phyloP scores from a whole-genome alignment of 2,113 vertebrate species.

The Euleptes europaea region DNA sequence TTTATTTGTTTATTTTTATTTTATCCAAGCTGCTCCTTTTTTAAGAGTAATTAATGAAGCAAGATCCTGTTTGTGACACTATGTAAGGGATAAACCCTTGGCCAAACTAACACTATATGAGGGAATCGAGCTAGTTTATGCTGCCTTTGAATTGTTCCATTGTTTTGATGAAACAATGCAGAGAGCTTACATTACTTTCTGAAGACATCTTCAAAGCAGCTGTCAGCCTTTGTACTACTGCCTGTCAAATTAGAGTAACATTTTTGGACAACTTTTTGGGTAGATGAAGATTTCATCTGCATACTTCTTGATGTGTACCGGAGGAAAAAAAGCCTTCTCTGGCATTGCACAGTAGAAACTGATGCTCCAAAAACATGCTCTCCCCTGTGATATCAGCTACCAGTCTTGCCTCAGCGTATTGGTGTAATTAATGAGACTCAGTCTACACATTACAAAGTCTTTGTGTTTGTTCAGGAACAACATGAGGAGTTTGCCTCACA shows the following conservation, averaged over 20 bases:
- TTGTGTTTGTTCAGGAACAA: too few species aligned
- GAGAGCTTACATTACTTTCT: slow-evolving; percentile 23
- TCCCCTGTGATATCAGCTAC: neutral
- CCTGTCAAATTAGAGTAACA: slow-evolving; percentile 33
- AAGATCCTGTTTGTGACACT: neutral
- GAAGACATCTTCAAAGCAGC: slow-evolving; percentile 14
- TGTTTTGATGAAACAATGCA: slow-evolving; percentile 7
- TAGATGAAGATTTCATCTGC: slow-evolving; percentile 21
- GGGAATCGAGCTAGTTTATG: neutral
- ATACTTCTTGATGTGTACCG: slow-evolving; percentile 21
- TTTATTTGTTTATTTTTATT: neutral
- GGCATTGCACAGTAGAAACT: neutral
- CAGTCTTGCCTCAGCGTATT: neutral
- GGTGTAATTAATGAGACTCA: neutral
- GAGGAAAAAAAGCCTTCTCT: neutral
- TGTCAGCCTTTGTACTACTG: slow-evolving; percentile 3
- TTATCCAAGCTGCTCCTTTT: neutral
- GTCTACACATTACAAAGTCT: too few species aligned
- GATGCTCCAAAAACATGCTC: neutral
- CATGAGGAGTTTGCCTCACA: too few species aligned
- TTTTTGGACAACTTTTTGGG: slow-evolving; percentile 33
- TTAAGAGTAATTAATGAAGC: neutral
- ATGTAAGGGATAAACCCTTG: neutral
- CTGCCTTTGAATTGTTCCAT: slow-evolving; percentile 16
- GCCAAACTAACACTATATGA: neutral